Base-by-base conservation (phyloP, 2,797 vertebrate species). In the Fundulus diaphanus region DNA sequence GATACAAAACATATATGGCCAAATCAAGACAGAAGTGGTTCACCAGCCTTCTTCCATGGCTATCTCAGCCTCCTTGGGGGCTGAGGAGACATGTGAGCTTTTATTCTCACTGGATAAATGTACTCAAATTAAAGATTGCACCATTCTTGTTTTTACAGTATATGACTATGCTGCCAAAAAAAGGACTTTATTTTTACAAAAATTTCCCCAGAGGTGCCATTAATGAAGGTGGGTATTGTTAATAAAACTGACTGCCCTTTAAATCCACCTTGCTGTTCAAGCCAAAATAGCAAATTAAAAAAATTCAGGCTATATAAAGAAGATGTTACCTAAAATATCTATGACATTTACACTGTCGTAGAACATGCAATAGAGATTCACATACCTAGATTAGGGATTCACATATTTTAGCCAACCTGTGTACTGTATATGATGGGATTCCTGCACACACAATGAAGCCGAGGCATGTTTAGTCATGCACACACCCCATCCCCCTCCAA, bases 341-440 rank as follows among this genome's bases (percentile, higher is more conserved):
- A 29, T 63, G 24, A 54, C 33, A 66, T 74, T 68, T 68, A 16
- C 29, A 31, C 24, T 46, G 8, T 70, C 44, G 40, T 13, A 13
- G 18, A 42, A n/a, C 1, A 20, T 48, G 52, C 16, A 75, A 27
- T 24, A n/a, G n/a, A n/a, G n/a, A 49, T 59, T 75, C 72, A 68
- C 31, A 56, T 49, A n/a, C 8, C 72, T 46, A 44, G 42, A 52
- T 65, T 9, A 31, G n/a, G 54, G 33, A 74, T 56, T 40, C 29
- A n/a, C 6, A 16, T 72, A 78, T 74, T 31, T 74, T 63, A 61
- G 49, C 66, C 77, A 66, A 72, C 63, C 65, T 77, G 61, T 71
- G 57, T 37, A 24, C 24, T 44, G 57, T 35, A 6, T 71, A 24
- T 76, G 13, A 63, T 46, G 52, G 44, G 40, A 48, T 68, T 61